Base-by-base conservation (phyloP, 1,140 invertebrate genomes). In the Paraescarpia echinospica region DNA sequence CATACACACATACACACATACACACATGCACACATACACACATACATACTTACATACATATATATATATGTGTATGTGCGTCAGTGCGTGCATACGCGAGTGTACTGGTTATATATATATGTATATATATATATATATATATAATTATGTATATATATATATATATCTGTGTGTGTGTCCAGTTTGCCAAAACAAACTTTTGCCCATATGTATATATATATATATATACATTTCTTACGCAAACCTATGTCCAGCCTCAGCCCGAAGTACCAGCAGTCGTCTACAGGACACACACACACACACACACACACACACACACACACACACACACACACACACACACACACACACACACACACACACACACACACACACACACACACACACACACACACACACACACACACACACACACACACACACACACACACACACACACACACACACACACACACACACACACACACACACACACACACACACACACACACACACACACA, bases 301-400 rank as follows among this genome's bases (percentile, higher is more conserved):
- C 91, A 92, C 48, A 92, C 91, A 92, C 48, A 92, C 91, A 92
- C 48, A 92, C 91, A 92, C 48, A 92, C 91, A 92, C 48, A 92
- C 91, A 92, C 48, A 92, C 91, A 92, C 48, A 92, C 48, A 92
- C 48, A 92, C 91, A 92, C 48, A 92, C 91, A 92, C 48, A 92
- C 91, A 92, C 48, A 92, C 91, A 92, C 48, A 92, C 91, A 92
- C 48, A 92, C 91, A 92, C 91, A 92, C 91, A 92, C 48, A 92
- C 91, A 92, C 91, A 51, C 51, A 92, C 41, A 91, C 91, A 91
- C 91, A 91, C 91, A 91, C 91, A 91, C 91, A 91, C 91, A 91
- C 91, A 91, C 91, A 91, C 91, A 91, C 91, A 91, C 91, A 91
- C 91, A 91, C 91, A 91, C 91, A 91, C 91, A 91, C 91, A 91